Conservation (phyloP, 53 echinoderm and acorn worm genomes). For the Holothuria leucospilota region DNA sequence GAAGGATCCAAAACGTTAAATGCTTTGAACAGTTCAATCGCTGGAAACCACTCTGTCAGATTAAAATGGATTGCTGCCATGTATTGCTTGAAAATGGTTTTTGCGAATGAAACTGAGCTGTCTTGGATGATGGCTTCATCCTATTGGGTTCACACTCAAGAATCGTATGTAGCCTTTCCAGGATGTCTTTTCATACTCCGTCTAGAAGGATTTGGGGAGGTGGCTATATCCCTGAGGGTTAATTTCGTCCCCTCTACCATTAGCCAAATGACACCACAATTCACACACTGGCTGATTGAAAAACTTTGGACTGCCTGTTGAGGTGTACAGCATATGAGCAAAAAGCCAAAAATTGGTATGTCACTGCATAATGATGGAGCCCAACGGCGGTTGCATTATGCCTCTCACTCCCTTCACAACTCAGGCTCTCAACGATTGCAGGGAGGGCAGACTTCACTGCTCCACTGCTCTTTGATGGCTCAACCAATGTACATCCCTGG, state of each 20-base stretch:
- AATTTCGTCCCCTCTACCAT: not conserved
- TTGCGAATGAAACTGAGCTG: not conserved
- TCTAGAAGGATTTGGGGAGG: not conserved
- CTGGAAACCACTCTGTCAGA: constrained; percentile 9
- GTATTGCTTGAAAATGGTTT: not conserved
- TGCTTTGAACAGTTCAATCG: not conserved
- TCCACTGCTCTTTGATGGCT: constrained; percentile 47
- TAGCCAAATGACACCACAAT: constrained; percentile 10
- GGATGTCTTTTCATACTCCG: not conserved
- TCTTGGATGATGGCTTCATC: constrained; percentile 2
- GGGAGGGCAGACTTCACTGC: constrained; percentile 20
- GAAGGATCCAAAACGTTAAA: not conserved
- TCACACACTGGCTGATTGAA: constrained; percentile 27
- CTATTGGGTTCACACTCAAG: not conserved
- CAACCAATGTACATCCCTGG: constrained; percentile 30
- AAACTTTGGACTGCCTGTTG: constrained; percentile 21
- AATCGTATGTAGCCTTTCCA: not conserved
- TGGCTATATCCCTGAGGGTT: not conserved
- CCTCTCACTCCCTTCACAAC: constrained; percentile 29
- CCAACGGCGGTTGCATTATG: constrained; percentile 35
- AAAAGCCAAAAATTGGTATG: constrained; percentile 20
- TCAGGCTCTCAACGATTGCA: too few species aligned
- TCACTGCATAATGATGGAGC: constrained; percentile 1
- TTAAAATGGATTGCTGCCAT: constrained; percentile 5
- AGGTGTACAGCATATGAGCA: constrained; percentile 23